Conservation (phyloP, 1,140 invertebrate genomes). For the Macrotrachela quadricornifera region DNA sequence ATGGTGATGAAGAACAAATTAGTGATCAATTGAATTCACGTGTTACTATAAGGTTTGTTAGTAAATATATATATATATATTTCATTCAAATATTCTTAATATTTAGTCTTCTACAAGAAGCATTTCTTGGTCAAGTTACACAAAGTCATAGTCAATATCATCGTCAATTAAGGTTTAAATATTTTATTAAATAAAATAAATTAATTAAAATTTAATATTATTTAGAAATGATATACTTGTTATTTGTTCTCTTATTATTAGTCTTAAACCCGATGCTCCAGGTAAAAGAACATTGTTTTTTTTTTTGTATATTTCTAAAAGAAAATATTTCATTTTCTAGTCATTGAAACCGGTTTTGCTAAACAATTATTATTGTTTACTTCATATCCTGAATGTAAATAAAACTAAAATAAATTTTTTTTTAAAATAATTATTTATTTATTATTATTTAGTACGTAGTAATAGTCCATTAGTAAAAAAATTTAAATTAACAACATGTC, state of each 20-base stretch:
- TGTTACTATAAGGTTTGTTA: constrained; percentile 12
- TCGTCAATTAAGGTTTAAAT: constrained; percentile 18
- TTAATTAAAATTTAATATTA: too few species aligned
- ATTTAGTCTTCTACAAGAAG: constrained; percentile 23
- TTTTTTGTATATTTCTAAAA: too few species aligned
- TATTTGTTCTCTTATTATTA: too few species aligned
- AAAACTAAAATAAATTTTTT: not conserved
- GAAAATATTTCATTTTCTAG: constrained; percentile 19
- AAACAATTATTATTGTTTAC: constrained; percentile 27
- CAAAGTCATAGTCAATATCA: constrained; percentile 28
- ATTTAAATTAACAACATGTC: constrained; percentile 22
- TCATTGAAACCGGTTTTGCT: constrained; percentile 29
- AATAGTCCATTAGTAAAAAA: constrained; percentile 27
- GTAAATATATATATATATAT: too few species aligned
- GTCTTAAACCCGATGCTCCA: too few species aligned
- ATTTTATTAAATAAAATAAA: too few species aligned
- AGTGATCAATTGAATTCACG: constrained; percentile 22
- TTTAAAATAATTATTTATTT: not conserved
- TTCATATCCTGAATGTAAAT: constrained; percentile 28
- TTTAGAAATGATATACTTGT: too few species aligned
- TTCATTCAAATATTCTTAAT: too few species aligned
- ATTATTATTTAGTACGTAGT: constrained; percentile 16
- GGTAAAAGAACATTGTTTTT: too few species aligned
- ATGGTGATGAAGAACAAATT: constrained; percentile 17
- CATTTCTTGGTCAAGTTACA: constrained; percentile 25